Percentiles rank a stretch among this genome's conserved stretches.
These are phyloP conservation scores for Tinamus guttatus DNA, from an alignment of 2,113 vertebrate species.

Conservation along the genomic window DNA sequence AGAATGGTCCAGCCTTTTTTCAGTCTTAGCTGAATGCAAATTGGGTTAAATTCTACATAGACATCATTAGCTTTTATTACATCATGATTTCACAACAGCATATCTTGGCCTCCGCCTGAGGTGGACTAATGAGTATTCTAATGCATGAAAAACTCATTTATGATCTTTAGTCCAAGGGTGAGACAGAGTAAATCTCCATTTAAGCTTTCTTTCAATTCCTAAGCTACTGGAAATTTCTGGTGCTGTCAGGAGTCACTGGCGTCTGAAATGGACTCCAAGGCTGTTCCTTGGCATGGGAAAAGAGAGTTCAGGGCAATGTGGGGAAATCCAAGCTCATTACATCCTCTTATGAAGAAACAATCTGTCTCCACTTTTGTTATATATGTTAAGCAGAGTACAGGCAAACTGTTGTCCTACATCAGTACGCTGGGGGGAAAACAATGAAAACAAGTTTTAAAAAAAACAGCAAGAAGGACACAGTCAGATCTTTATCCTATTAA, in stretches of 20 bases:
- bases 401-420: not conserved
- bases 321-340: constrained; percentile 19
- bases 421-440: not conserved
- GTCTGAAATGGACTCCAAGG: constrained; percentile 41
- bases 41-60: constrained; percentile 38
- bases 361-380: not conserved
- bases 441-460: not conserved
- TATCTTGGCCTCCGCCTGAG: constrained; percentile 40
- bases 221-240: constrained; percentile 51
- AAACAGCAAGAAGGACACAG: not conserved
- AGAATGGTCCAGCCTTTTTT: constrained; percentile 2
- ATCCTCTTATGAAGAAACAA: constrained; percentile 43
- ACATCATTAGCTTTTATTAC: constrained; percentile 48
- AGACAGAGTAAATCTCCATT: constrained; percentile 42
- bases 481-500: not conserved
- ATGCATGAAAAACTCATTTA: constrained; percentile 57
- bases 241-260: constrained; percentile 35
- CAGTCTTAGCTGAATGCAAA: constrained; percentile 33
- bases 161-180: constrained; percentile 55
- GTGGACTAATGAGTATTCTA: constrained; percentile 44
- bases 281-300: constrained; percentile 28
- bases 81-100: constrained; percentile 61
- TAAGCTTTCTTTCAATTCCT: constrained; percentile 46
- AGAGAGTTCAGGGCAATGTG: constrained; percentile 9
- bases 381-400: not conserved